A percentile compares a stretch with the other conserved stretches of the same genome.
These are phyloP conservation scores for Nasonovia ribisnigri DNA, from an alignment of 2,888 invertebrate genomes.

Conservation along the genomic window DNA sequence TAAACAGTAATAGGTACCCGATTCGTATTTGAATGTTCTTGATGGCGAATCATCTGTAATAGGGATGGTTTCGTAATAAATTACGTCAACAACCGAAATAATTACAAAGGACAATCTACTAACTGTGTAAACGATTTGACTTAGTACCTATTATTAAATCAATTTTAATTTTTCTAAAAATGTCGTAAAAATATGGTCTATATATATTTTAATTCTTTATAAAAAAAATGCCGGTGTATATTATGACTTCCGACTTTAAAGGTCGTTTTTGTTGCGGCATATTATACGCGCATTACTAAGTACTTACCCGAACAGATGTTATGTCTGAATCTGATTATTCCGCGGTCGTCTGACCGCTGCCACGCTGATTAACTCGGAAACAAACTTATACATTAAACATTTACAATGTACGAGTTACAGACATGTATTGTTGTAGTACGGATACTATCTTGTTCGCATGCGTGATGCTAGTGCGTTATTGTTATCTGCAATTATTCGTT, in stretches of 20 bases:
- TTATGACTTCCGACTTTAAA: neutral
- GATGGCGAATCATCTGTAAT: neutral
- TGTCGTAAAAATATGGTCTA: neutral
- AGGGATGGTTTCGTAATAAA: neutral
- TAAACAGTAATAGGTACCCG: neutral
- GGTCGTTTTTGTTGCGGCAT: conserved; percentile 22
- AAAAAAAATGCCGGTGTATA: neutral
- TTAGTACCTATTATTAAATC: neutral
- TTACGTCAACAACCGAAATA: neutral
- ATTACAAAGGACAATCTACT: neutral
- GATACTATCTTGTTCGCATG: neutral
- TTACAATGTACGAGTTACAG: neutral
- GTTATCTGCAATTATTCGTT: conserved; percentile 19
- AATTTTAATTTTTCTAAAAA: neutral
- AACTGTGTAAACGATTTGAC: neutral
- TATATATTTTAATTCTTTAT: neutral
- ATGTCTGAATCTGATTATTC: conserved; percentile 26
- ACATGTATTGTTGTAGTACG: too few relatives aligned
- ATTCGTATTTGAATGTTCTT: neutral
- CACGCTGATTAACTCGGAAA: neutral
- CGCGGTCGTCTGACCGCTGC: conserved; percentile 32
- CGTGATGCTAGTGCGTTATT: neutral
- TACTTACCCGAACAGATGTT: conserved; percentile 1
- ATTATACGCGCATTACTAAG: neutral
- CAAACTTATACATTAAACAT: neutral